phyloP scores from a whole-genome alignment of 1,140 invertebrate species.

The Pectinophora gossypiella region DNA sequence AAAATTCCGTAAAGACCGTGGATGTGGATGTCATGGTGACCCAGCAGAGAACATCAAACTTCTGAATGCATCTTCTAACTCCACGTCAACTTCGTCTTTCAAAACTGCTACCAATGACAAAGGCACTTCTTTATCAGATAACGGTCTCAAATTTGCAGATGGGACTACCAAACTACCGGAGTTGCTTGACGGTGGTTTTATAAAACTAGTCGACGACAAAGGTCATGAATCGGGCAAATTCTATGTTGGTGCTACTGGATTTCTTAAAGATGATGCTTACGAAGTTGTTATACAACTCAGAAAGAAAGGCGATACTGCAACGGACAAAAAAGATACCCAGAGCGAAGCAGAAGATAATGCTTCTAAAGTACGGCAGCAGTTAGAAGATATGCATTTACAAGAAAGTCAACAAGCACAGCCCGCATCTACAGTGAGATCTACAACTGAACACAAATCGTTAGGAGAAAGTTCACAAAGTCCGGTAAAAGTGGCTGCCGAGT shows the following conservation, averaged over 20 bases:
- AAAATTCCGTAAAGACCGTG: neutral
- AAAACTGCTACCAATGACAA: neutral
- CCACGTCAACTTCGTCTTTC: neutral
- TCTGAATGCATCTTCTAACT: neutral
- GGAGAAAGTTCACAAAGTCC: neutral
- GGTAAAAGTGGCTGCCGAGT: neutral
- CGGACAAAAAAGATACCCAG: conserved; percentile 6
- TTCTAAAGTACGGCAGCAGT: no score
- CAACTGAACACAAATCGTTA: neutral
- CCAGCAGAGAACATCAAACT: neutral
- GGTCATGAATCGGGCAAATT: conserved; percentile 49
- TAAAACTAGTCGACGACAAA: conserved; percentile 43
- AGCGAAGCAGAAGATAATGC: no score
- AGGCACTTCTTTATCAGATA: neutral
- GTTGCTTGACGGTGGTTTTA: conserved; percentile 33
- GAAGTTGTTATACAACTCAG: conserved; percentile 64
- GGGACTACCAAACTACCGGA: no score
- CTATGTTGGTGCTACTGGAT: conserved; percentile 55
- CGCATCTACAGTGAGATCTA: neutral
- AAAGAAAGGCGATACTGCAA: conserved; percentile 46
- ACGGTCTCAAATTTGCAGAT: conserved; percentile 45
- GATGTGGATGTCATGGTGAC: neutral
- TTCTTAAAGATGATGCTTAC: conserved; percentile 57
- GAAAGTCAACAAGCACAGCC: neutral
- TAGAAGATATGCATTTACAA: no score